These are phyloP conservation scores for Thaleichthys pacificus DNA, from an alignment of 2,797 vertebrate species.

Conservation along the genomic window DNA sequence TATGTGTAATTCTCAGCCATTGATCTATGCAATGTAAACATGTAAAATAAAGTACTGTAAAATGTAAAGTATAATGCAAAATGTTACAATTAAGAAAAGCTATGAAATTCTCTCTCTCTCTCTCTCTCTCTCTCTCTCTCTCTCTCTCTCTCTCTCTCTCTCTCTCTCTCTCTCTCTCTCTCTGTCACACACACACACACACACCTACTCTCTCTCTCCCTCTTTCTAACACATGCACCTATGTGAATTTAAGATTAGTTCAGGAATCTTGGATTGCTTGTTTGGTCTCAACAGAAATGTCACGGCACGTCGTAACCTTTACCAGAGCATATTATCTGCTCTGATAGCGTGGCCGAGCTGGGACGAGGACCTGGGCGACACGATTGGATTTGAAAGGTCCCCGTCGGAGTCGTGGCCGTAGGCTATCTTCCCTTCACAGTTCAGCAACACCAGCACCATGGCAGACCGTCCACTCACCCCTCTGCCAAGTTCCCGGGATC, in stretches of 20 bases:
- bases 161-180: constrained; percentile 24
- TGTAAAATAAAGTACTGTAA: neutral
- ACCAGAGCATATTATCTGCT: constrained; percentile 75
- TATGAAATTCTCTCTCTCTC: neutral
- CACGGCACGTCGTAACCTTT: constrained; percentile 79
- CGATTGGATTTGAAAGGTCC: constrained; percentile 81
- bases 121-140: neutral
- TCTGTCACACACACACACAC: constrained; percentile 35
- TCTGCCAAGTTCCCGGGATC: constrained; percentile 56
- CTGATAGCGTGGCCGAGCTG: constrained; percentile 60
- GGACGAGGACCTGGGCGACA: constrained; percentile 55
- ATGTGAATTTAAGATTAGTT: constrained; percentile 60
- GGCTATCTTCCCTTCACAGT: constrained; percentile 72
- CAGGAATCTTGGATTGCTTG: constrained; percentile 64
- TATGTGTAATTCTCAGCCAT: too few relatives aligned
- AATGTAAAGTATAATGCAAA: neutral
- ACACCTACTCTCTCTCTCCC: constrained; percentile 47
- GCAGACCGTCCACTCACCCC: constrained; percentile 19
- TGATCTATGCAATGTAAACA: too few relatives aligned
- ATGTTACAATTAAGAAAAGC: neutral
- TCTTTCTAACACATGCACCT: constrained; percentile 25
- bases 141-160: neutral
- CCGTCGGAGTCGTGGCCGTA: constrained; percentile 64
- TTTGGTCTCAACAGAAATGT: constrained; percentile 76
- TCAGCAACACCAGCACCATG: constrained; percentile 63